A percentile compares a stretch with the other conserved stretches of the same genome.
These are phyloP conservation scores for Nomada fucata DNA, from an alignment of 2,888 invertebrate genomes.

Conservation along the genomic window DNA sequence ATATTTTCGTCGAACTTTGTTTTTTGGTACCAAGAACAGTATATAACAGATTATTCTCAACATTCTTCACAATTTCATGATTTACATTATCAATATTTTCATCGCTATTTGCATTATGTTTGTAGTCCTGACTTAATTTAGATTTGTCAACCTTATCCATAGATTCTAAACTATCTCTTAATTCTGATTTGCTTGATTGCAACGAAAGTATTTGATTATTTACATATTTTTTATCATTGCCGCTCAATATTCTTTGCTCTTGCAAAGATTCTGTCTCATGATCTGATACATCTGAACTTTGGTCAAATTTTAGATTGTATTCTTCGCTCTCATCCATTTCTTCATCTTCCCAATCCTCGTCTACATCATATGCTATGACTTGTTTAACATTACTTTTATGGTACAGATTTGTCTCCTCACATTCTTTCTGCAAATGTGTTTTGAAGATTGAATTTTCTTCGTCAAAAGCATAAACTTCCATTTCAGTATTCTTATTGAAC, in stretches of 20 bases:
- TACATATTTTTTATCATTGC: conserved; percentile 47
- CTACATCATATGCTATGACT: conserved; percentile 78
- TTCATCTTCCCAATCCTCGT: conserved; percentile 82
- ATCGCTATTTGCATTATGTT: conserved; percentile 60
- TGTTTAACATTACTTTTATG: conserved; percentile 64
- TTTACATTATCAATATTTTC: conserved; percentile 65
- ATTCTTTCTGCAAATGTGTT: conserved; percentile 21
- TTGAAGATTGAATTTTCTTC: conserved; percentile 47
- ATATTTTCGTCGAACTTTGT: conserved; percentile 59
- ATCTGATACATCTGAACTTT: conserved; percentile 58
- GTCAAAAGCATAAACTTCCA: conserved; percentile 51
- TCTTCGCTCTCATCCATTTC: conserved; percentile 71
- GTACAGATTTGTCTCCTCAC: conserved; percentile 21
- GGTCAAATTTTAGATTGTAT: conserved; percentile 46
- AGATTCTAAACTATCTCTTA: conserved; percentile 46
- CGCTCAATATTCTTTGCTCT: conserved; percentile 44
- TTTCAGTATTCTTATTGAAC: conserved; percentile 44
- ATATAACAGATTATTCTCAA: conserved; percentile 81
- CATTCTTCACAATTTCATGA: conserved; percentile 80
- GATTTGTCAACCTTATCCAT: conserved; percentile 53
- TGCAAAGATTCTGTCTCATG: conserved; percentile 41
- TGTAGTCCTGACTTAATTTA: conserved; percentile 52
- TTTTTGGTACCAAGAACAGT: conserved; percentile 82
- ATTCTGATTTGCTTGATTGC: conserved; percentile 54
- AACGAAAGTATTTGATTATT: conserved; percentile 49